Evolutionary conservation across 2,113 vertebrate species (phyloP), one percentile per base, ranked within the genome.

Genomic region (Tragelaphus imberbis): DNA sequence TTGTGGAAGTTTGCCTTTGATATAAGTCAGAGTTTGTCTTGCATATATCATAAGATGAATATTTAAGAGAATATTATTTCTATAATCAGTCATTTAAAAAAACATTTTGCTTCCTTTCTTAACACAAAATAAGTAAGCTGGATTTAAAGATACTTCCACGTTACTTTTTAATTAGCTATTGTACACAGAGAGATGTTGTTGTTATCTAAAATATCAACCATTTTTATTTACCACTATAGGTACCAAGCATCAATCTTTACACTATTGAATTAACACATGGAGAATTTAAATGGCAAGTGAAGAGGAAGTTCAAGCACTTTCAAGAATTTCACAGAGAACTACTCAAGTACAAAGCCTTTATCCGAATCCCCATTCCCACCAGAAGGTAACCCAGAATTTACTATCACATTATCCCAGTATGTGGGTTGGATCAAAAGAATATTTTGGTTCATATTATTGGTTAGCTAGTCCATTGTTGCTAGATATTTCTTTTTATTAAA

Each of bases 231-330:
- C 97, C 51, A 65, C 16, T 44, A 2, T 98, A 99, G 99, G 98
- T 99, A 23, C 98, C 99, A 33, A 98, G 98, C 96, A 98, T 99
- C 49, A 99, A 99, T 0, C 98, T 99, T 94, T 99, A 99, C 94
- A 99, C 99, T 84, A 99, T 99, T 3, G 99, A 99, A 97, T 95
- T 99, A 98, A 99, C 98, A 68, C 99, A 99, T 19, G 99, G 99
- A 5, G 99, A 99, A 97, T 99, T 99, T 87, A 99, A 98, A 1
- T 99, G 99, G 99, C 97, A 99, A 27, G 99, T 99, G 93, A 99
- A 99, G 98, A 99, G 99, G 98, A 99, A 99, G 98, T 99, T 99
- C 98, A 99, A 99, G 91, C 99, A 99, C 98, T 99, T 99, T 97
- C 98, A 99, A 98, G 99, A 99, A 19, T 99, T 99, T 27, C 99